These are phyloP conservation scores for Salmo trutta DNA, from an alignment of 2,797 vertebrate species.

Conservation along the genomic window DNA sequence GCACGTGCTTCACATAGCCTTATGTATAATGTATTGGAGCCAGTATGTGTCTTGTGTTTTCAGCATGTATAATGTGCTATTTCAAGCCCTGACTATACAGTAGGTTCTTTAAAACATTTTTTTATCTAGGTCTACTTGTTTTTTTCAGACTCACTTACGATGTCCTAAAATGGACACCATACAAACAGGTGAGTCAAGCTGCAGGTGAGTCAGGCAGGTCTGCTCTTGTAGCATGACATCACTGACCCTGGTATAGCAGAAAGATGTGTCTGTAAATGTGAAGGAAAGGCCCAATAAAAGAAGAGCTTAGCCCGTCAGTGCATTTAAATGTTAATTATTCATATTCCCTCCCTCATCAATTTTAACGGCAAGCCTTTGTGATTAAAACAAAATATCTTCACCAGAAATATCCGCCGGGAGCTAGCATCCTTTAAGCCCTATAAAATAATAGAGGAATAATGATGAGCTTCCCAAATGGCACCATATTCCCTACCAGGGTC, in stretches of 20 bases:
- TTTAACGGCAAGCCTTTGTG: slow-evolving; percentile 75
- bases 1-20: background rate
- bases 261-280: slow-evolving; percentile 61
- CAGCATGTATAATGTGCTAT: background rate
- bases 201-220: background rate
- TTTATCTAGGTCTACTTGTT: no score
- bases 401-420: slow-evolving; percentile 65
- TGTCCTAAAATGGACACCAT: background rate
- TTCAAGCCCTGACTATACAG: background rate
- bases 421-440: slow-evolving; percentile 71
- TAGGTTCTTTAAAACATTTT: no score
- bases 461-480: no score
- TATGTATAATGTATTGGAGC: background rate
- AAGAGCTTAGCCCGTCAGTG: slow-evolving; percentile 56
- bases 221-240: slow-evolving; percentile 49
- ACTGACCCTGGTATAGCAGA: slow-evolving; percentile 48
- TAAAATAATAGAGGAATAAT: slow-evolving; percentile 64
- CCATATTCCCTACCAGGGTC: no score
- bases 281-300: slow-evolving; percentile 55
- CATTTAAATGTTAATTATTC: slow-evolving; percentile 78
- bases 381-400: slow-evolving; percentile 77
- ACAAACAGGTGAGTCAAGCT: background rate
- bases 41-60: background rate
- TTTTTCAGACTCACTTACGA: background rate
- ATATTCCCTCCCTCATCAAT: slow-evolving; percentile 73